Percentiles rank a stretch among this genome's conserved stretches.
Conservation (phyloP, 2,888 invertebrate species). For the Conus canariensis region DNA sequence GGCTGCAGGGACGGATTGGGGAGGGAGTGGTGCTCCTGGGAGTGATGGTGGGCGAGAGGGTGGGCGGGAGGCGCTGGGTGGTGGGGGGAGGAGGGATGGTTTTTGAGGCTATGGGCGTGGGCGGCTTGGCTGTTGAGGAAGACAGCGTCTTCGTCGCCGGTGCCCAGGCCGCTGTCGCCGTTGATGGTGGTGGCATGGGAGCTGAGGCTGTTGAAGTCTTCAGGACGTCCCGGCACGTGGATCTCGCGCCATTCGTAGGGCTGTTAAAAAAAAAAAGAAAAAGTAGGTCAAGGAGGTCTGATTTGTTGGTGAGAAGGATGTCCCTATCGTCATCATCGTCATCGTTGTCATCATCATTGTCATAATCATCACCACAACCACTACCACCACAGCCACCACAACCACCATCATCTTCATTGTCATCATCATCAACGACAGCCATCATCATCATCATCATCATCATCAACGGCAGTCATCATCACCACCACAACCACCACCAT, state of each 20-base stretch:
- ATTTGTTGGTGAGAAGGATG: too few relatives aligned
- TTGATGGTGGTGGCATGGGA: constrained; percentile 45
- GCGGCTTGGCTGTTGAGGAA: constrained; percentile 17
- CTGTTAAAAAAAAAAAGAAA: constrained; percentile 13
- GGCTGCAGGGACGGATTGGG: neutral
- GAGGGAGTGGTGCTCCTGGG: neutral
- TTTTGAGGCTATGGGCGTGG: neutral
- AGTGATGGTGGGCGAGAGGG: neutral
- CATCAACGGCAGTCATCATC: too few relatives aligned
- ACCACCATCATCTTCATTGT: too few relatives aligned
- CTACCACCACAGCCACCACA: too few relatives aligned
- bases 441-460: too few relatives aligned
- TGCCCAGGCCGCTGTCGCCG: constrained; percentile 51
- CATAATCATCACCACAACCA: too few relatives aligned
- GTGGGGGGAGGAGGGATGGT: neutral
- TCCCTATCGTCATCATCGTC: too few relatives aligned
- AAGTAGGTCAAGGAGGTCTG: neutral
- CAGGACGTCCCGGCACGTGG: constrained; percentile 47
- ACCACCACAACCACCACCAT: too few relatives aligned
- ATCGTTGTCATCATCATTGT: too few relatives aligned
- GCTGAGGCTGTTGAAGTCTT: constrained; percentile 52
- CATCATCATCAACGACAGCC: too few relatives aligned
- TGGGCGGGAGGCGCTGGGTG: neutral
- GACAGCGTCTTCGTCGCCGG: constrained; percentile 46
- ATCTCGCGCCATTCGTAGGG: constrained; percentile 52